These are phyloP conservation scores for Seladonia tumulorum DNA, from an alignment of 2,888 invertebrate species.

Conservation along the genomic window DNA sequence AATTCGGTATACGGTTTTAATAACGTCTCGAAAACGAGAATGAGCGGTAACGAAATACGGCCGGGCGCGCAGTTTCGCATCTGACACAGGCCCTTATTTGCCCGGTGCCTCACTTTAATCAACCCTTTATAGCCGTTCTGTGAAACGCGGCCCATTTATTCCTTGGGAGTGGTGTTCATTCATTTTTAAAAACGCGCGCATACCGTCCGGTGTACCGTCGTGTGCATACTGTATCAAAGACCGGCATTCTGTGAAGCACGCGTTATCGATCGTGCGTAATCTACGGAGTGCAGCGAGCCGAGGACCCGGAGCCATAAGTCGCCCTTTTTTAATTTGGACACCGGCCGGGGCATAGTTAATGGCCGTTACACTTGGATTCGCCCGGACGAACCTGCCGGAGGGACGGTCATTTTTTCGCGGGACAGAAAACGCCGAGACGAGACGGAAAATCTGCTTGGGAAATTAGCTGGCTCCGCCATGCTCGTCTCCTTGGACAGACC, in stretches of 20 bases:
- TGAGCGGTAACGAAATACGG: neutral
- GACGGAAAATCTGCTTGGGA: slow-evolving; percentile 35
- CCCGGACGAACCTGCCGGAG: slow-evolving; percentile 28
- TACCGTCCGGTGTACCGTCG: slow-evolving; percentile 28
- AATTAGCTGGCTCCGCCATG: neutral
- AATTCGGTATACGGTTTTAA: neutral
- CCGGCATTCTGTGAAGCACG: slow-evolving; percentile 44
- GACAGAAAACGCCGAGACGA: slow-evolving; percentile 38
- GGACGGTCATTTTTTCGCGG: slow-evolving; percentile 48
- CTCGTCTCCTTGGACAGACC: neutral
- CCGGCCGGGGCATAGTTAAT: slow-evolving; percentile 46
- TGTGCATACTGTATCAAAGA: slow-evolving; percentile 53
- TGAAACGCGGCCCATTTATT: slow-evolving; percentile 67
- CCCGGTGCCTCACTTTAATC: slow-evolving; percentile 48
- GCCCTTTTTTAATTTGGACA: slow-evolving; percentile 58
- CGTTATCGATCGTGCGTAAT: slow-evolving; percentile 59
- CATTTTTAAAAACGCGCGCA: slow-evolving; percentile 45
- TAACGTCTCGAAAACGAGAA: neutral
- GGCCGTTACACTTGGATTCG: slow-evolving; percentile 42
- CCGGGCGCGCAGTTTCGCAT: slow-evolving; percentile 18
- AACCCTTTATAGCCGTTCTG: slow-evolving; percentile 50
- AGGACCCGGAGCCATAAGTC: slow-evolving; percentile 35
- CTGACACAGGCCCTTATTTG: slow-evolving; percentile 10
- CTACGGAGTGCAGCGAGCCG: slow-evolving; percentile 35
- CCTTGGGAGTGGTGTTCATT: slow-evolving; percentile 36